A percentile compares a stretch with the other conserved stretches of the same genome.
Evolutionary conservation across 2,797 vertebrate genomes (phyloP).

Genomic region (Dipus sagitta): DNA sequence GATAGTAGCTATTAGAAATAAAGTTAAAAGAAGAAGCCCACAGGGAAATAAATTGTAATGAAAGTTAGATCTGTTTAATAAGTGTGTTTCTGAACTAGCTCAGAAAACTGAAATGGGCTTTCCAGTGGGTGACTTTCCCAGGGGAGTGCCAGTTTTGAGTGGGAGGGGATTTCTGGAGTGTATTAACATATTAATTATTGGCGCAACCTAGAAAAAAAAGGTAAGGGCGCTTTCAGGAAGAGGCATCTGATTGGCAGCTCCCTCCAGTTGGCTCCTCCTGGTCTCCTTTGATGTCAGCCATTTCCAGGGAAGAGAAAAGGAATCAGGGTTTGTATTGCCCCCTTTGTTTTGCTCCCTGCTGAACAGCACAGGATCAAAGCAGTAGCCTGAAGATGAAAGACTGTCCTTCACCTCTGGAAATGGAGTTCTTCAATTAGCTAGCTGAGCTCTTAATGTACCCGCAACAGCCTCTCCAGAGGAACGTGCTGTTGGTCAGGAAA

Average conservation of each 20-base stretch:
- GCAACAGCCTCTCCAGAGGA: not conserved
- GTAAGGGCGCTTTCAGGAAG: not conserved
- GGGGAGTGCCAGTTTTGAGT: not conserved
- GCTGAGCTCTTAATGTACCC: not conserved
- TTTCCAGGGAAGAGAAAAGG: not conserved
- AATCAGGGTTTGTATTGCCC: not conserved
- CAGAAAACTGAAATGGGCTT: not conserved
- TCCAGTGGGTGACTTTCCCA: not conserved
- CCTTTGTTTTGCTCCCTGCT: not conserved
- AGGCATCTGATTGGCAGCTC: not conserved
- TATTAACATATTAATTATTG: not conserved
- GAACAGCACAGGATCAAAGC: conserved; percentile 17
- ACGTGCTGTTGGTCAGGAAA: not conserved
- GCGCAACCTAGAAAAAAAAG: not conserved
- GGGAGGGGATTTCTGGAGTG: not conserved
- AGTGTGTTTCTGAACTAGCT: conserved; percentile 34
- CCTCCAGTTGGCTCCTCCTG: not conserved
- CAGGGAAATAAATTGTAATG: conserved; percentile 32
- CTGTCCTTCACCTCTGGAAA: not conserved
- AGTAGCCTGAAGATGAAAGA: not conserved
- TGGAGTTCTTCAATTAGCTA: not conserved
- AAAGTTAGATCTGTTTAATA: conserved; percentile 13
- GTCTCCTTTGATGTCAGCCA: not conserved
- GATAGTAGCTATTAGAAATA: not conserved
- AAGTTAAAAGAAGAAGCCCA: not conserved